Percentiles rank a stretch among this genome's conserved stretches.
These are phyloP conservation scores for Serinus canaria DNA, from an alignment of 2,113 vertebrate genomes.

Conservation along the genomic window DNA sequence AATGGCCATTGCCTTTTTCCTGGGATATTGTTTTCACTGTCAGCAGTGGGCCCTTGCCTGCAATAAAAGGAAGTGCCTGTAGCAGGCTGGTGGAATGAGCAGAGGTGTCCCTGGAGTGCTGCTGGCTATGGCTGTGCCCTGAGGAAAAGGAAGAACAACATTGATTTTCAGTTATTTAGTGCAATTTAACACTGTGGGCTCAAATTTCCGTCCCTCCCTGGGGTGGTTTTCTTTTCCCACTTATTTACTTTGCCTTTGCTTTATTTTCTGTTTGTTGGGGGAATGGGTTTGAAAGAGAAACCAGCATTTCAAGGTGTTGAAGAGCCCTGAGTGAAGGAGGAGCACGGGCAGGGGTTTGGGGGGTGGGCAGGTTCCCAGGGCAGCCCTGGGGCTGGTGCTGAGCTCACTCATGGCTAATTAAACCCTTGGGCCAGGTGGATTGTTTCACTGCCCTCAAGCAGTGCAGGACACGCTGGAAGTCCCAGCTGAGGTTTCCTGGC, in stretches of 20 bases:
- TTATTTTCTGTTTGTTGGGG: not conserved
- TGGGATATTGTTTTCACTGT: not conserved
- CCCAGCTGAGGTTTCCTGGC: fast-evolving
- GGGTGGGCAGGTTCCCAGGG: fast-evolving
- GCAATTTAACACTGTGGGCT: slow-evolving; percentile 10
- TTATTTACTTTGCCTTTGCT: not conserved
- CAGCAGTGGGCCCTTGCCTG: not conserved
- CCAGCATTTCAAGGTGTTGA: fast-evolving
- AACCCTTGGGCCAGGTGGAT: fast-evolving
- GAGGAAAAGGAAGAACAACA: slow-evolving; percentile 31
- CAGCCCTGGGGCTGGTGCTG: fast-evolving
- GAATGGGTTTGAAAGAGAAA: not conserved
- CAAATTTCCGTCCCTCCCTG: not conserved
- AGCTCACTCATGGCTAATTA: not conserved
- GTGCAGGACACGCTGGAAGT: fast-evolving
- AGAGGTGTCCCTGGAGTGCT: slow-evolving; percentile 12
- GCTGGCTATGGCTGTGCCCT: not conserved
- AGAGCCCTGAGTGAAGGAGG: not conserved
- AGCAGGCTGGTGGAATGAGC: not conserved
- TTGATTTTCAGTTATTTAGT: slow-evolving; percentile 55
- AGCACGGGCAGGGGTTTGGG: fast-evolving
- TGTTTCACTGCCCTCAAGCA: not conserved
- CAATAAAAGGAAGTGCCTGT: not conserved
- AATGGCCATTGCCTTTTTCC: not conserved
- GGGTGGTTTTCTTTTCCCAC: not conserved